Percentiles rank a stretch among this genome's conserved stretches.
Conservation (phyloP, 2,888 invertebrate species). For the Caenorhabditis sp. region DNA sequence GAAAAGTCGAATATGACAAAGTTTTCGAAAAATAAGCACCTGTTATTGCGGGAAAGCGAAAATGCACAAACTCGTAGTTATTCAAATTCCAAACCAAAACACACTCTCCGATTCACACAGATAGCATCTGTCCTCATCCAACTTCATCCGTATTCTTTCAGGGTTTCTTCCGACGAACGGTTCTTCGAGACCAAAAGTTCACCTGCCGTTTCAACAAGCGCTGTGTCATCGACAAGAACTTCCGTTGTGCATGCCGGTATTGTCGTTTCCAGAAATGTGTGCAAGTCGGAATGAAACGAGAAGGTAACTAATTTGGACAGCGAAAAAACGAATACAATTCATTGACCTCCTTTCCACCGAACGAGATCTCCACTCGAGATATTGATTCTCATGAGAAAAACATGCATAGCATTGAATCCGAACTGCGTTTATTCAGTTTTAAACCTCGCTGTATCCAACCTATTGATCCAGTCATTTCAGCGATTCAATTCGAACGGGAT, state of each 20-base stretch:
- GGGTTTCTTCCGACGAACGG: conserved; percentile 83
- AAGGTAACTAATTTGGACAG: conserved; percentile 69
- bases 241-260: conserved; percentile 82
- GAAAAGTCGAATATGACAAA: too few species aligned
- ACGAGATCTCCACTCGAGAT: conserved; percentile 26
- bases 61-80: background rate
- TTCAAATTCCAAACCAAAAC: background rate
- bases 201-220: conserved; percentile 83
- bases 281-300: conserved; percentile 82
- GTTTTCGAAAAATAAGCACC: too few species aligned
- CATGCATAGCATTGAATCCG: background rate
- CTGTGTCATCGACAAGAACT: conserved; percentile 83
- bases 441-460: background rate
- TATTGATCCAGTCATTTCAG: conserved; percentile 64
- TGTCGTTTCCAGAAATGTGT: conserved; percentile 83
- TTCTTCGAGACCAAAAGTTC: conserved; percentile 83
- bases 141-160: conserved; percentile 60
- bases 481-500: conserved; percentile 83
- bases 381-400: conserved; percentile 16
- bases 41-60: too few species aligned
- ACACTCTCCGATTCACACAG: too few species aligned
- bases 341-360: conserved; percentile 34
- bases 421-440: background rate
- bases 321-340: background rate
- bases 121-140: too few species aligned